These are phyloP conservation scores for Mixornis gularis DNA, from an alignment of 2,113 vertebrate species.

Conservation along the genomic window DNA sequence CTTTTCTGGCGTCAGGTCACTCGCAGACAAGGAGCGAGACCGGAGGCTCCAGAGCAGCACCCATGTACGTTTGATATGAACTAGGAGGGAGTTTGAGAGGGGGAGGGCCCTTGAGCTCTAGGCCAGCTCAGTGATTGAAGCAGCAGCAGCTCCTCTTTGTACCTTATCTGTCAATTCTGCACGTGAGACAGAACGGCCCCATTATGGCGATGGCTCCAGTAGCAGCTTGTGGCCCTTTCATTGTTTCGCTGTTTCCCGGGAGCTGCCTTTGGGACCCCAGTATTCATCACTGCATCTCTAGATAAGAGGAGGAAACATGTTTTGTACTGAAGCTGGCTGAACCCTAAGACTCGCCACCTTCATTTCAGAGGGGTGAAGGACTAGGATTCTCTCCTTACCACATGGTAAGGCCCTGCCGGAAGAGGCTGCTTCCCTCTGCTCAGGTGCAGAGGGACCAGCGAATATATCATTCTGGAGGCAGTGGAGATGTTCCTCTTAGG, in stretches of 20 bases:
- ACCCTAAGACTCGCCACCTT: neutral
- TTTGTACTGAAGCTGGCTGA: slow-evolving; percentile 39
- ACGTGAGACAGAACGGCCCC: slow-evolving; percentile 45
- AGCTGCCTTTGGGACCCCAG: slow-evolving; percentile 59
- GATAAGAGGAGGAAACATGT: slow-evolving; percentile 24
- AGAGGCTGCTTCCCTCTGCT: slow-evolving; percentile 10
- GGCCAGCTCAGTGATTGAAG: slow-evolving; percentile 62
- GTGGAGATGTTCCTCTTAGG: neutral
- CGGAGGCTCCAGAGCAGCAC: slow-evolving; percentile 65
- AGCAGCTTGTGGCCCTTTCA: slow-evolving; percentile 54
- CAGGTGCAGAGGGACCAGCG: neutral
- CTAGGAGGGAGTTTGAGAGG: slow-evolving; percentile 65
- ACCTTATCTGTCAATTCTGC: slow-evolving; percentile 52
- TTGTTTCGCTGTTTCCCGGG: slow-evolving; percentile 62
- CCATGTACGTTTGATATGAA: slow-evolving; percentile 68
- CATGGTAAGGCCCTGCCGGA: neutral
- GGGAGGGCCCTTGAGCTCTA: slow-evolving; percentile 51
- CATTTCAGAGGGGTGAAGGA: slow-evolving; percentile 20
- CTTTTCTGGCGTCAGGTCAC: slow-evolving; percentile 76
- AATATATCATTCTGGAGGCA: neutral
- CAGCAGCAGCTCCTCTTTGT: slow-evolving; percentile 63
- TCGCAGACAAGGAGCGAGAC: slow-evolving; percentile 66
- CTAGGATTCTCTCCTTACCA: slow-evolving; percentile 14
- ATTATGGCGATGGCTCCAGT: slow-evolving; percentile 37
- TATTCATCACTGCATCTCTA: slow-evolving; percentile 56